Conservation (phyloP, 2,113 vertebrate species). For the Gallinago jamesoni region DNA sequence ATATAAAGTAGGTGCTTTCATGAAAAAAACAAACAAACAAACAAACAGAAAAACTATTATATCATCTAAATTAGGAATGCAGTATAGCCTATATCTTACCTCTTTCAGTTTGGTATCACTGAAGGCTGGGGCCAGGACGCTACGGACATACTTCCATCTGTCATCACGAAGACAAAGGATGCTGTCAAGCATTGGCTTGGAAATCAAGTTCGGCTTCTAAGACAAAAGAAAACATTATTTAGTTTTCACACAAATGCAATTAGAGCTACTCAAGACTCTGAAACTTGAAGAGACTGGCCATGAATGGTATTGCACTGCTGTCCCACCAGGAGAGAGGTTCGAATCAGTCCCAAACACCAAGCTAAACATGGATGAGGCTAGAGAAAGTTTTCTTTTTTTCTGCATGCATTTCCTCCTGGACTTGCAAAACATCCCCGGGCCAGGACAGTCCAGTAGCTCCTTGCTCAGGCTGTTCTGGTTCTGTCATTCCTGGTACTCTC, state of each 20-base stretch:
- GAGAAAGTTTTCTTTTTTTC: background rate
- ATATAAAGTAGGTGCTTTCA: background rate
- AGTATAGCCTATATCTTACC: conserved; percentile 70
- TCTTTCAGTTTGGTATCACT: conserved; percentile 83
- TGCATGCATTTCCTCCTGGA: background rate
- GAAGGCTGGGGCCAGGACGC: conserved; percentile 85
- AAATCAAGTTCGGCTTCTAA: conserved; percentile 67
- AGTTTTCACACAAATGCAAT: background rate
- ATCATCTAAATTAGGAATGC: background rate
- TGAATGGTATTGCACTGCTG: background rate
- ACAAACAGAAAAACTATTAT: background rate
- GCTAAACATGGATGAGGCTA: background rate
- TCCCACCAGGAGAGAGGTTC: rapidly evolving
- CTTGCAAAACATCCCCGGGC: background rate
- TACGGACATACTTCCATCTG: conserved; percentile 86
- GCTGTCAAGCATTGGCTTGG: conserved; percentile 85
- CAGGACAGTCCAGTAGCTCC: background rate
- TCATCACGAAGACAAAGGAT: conserved; percentile 85
- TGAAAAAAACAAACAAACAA: background rate
- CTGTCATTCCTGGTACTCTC: background rate
- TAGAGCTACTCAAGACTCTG: background rate
- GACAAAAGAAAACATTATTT: conserved; percentile 12
- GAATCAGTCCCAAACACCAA: background rate
- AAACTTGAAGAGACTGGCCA: background rate
- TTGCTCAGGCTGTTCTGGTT: background rate